Percentiles rank a stretch among this genome's conserved stretches.
Evolutionary conservation across 2,888 invertebrate species (phyloP).

Genomic region (Nephrotoma flavescens): DNA sequence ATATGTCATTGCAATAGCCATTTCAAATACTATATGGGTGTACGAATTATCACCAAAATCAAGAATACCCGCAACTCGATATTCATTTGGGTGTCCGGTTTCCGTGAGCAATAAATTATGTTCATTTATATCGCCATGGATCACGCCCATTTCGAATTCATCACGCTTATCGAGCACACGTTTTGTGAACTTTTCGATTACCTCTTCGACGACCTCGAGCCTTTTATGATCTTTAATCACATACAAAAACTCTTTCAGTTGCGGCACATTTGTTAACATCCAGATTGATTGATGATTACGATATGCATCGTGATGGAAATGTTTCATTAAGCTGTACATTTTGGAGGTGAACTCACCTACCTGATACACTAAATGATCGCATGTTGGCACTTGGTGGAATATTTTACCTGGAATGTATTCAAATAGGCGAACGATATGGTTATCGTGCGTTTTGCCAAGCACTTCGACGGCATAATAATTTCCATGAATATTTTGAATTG

Average conservation of each 20-base stretch:
- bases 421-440: conserved; percentile 58
- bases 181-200: conserved; percentile 47
- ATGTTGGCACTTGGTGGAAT: conserved; percentile 44
- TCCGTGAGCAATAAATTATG: conserved; percentile 60
- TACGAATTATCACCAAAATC: conserved; percentile 76
- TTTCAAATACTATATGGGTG: conserved; percentile 64
- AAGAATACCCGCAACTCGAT: conserved; percentile 52
- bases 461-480: conserved; percentile 42
- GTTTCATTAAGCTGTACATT: conserved; percentile 51
- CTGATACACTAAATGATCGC: conserved; percentile 48
- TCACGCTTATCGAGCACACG: conserved; percentile 43
- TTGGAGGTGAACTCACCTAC: conserved; percentile 58
- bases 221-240: conserved; percentile 49
- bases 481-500: conserved; percentile 51
- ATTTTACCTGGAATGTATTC: conserved; percentile 61
- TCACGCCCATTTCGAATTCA: conserved; percentile 42
- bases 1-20: conserved; percentile 70
- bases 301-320: conserved; percentile 57
- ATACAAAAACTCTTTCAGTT: conserved; percentile 52
- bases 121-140: conserved; percentile 87
- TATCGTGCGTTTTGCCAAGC: conserved; percentile 30
- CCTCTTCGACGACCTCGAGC: conserved; percentile 42
- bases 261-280: conserved; percentile 56
- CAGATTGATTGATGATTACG: conserved; percentile 53
- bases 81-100: conserved; percentile 31